phyloP scores from a whole-genome alignment of 2,113 vertebrate genomes.

The Carlito syrichta region DNA sequence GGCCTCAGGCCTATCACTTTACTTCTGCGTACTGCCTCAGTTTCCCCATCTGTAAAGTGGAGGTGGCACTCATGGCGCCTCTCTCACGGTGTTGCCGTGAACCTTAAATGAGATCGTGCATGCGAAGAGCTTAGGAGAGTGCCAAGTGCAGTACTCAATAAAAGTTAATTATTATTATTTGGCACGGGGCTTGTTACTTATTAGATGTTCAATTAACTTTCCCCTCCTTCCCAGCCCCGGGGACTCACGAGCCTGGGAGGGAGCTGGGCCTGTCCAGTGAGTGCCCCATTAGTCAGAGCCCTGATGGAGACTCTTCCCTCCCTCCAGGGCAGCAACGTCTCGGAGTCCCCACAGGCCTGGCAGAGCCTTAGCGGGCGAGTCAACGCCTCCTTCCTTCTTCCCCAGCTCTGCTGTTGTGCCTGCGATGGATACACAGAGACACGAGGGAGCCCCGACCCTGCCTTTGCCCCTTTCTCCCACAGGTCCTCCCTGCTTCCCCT shows the following conservation, averaged over 20 bases:
- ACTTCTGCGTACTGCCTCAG: not conserved
- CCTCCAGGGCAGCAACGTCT: slow-evolving; percentile 3
- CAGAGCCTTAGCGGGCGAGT: not conserved
- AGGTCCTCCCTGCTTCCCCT: not conserved
- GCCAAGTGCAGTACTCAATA: not conserved
- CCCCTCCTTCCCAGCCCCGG: slow-evolving; percentile 43
- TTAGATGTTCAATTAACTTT: slow-evolving; percentile 51
- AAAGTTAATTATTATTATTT: slow-evolving; percentile 60
- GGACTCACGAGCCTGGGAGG: not conserved
- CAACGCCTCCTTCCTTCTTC: not conserved
- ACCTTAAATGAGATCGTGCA: not conserved
- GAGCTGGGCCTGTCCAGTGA: slow-evolving; percentile 31
- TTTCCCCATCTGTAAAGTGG: not conserved
- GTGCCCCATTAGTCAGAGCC: slow-evolving; percentile 59
- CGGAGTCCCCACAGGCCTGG: not conserved
- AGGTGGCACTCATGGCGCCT: fast-evolving
- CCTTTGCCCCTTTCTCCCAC: not conserved
- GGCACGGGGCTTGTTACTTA: not conserved
- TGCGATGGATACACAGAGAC: not conserved
- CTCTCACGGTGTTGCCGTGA: not conserved
- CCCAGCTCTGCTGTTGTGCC: not conserved
- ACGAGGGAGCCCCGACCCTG: not conserved
- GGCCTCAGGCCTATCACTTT: fast-evolving
- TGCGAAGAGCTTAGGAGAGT: not conserved
- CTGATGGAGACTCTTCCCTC: slow-evolving; percentile 29